Conservation (phyloP, 1,140 invertebrate species). For the Gonatopus flavifemur region DNA sequence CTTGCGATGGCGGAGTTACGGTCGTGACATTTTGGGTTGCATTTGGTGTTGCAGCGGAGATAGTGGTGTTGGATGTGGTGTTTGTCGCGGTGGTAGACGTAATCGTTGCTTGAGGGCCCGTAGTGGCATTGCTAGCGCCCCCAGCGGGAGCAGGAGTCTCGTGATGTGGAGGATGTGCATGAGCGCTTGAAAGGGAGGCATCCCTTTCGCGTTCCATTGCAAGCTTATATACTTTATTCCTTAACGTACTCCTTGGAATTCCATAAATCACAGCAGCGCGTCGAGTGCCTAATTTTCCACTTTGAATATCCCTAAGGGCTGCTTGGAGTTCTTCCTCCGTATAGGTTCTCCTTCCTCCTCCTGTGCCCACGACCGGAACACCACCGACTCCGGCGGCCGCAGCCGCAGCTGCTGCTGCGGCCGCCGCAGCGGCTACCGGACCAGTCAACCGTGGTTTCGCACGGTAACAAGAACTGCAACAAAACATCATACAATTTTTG, state of each 20-base stretch:
- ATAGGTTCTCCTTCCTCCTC: conserved; percentile 72
- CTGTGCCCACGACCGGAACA: conserved; percentile 58
- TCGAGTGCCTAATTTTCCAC: conserved; percentile 86
- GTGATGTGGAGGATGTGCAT: conserved; percentile 49
- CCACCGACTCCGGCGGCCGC: conserved; percentile 43
- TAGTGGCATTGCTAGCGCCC: conserved; percentile 33
- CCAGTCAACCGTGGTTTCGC: conserved; percentile 62
- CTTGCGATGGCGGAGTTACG: conserved; percentile 49
- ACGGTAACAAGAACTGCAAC: conserved; percentile 58
- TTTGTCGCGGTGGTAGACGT: conserved; percentile 41
- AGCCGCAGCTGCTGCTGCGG: conserved; percentile 28
- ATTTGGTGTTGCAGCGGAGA: conserved; percentile 50
- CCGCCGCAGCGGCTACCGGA: conserved; percentile 25
- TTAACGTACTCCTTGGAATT: conserved; percentile 90
- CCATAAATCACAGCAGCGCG: conserved; percentile 92
- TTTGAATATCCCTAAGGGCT: conserved; percentile 88
- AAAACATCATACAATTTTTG: not conserved
- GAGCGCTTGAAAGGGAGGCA: conserved; percentile 57
- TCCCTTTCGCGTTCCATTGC: conserved; percentile 71
- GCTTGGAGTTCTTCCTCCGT: conserved; percentile 89
- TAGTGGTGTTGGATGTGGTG: conserved; percentile 53
- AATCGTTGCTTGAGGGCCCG: conserved; percentile 32
- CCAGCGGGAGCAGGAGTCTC: conserved; percentile 36
- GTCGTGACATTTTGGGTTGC: conserved; percentile 52
- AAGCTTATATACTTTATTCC: conserved; percentile 92